Evolutionary conservation across 2,797 vertebrate species (phyloP).

Genomic region (Taenioides sp.): DNA sequence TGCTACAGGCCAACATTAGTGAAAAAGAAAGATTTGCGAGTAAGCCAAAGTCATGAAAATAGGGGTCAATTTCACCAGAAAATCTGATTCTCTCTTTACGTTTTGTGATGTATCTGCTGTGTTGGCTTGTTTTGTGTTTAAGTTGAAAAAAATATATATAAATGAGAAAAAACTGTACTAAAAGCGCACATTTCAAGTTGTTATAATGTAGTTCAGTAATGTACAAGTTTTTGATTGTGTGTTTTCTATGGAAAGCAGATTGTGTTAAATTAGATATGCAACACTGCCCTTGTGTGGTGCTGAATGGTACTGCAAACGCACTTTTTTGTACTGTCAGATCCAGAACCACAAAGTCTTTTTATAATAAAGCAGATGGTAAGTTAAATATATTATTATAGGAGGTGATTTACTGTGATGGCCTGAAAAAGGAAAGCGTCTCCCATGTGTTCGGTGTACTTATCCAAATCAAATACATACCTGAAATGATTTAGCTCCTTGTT

Average conservation of each 20-base stretch:
- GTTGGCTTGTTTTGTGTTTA: background rate
- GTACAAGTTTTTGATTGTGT: background rate
- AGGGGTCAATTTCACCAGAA: background rate
- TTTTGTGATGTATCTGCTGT: background rate
- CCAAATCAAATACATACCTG: no score
- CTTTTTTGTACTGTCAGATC: background rate
- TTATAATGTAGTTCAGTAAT: background rate
- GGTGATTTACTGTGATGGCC: no score
- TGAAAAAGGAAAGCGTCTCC: no score
- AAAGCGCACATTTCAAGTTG: background rate
- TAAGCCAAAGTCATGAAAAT: background rate
- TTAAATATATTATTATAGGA: background rate
- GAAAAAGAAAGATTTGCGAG: background rate
- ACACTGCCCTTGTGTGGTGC: conserved; percentile 49
- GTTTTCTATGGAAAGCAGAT: background rate
- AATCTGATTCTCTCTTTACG: background rate
- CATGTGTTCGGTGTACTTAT: no score
- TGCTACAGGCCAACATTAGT: conserved; percentile 10
- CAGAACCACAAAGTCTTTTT: background rate
- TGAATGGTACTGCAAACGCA: conserved; percentile 18
- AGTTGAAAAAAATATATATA: background rate
- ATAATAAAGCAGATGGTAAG: background rate
- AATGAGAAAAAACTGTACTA: background rate
- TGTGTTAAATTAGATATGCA: conserved; percentile 8
- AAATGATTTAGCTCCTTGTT: background rate